Conservation (phyloP, 2,113 vertebrate genomes). For the Chionodraco myersi region DNA sequence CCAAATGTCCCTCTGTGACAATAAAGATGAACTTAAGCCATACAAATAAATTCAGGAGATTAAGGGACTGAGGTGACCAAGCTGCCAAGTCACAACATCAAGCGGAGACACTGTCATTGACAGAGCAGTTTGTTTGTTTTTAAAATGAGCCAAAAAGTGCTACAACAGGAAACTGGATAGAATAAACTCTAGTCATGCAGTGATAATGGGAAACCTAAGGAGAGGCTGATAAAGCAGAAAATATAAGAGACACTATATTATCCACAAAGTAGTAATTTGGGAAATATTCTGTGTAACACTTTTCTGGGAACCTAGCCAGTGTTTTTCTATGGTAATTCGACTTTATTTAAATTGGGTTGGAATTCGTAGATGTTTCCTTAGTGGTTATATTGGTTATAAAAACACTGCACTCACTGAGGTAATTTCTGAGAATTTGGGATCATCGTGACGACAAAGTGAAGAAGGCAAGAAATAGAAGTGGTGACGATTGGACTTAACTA, state of each 20-base stretch:
- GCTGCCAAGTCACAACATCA: background rate
- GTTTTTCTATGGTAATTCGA: too few species aligned
- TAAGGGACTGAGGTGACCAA: background rate
- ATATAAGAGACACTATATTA: background rate
- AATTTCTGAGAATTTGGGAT: too few species aligned
- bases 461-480: too few species aligned
- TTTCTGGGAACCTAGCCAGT: too few species aligned
- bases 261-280: background rate
- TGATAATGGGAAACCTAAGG: background rate
- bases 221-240: background rate
- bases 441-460: too few species aligned
- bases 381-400: too few species aligned
- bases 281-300: background rate
- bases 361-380: too few species aligned
- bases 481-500: background rate
- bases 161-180: background rate
- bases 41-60: constrained; percentile 15
- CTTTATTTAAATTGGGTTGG: too few species aligned
- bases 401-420: too few species aligned
- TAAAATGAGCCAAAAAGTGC: background rate
- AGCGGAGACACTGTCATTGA: background rate
- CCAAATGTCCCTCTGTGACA: too few species aligned
- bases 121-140: background rate
- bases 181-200: constrained; percentile 16
- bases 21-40: background rate